These are phyloP conservation scores for Rhagoletis pomonella DNA, from an alignment of 1,140 invertebrate species.

Conservation along the genomic window DNA sequence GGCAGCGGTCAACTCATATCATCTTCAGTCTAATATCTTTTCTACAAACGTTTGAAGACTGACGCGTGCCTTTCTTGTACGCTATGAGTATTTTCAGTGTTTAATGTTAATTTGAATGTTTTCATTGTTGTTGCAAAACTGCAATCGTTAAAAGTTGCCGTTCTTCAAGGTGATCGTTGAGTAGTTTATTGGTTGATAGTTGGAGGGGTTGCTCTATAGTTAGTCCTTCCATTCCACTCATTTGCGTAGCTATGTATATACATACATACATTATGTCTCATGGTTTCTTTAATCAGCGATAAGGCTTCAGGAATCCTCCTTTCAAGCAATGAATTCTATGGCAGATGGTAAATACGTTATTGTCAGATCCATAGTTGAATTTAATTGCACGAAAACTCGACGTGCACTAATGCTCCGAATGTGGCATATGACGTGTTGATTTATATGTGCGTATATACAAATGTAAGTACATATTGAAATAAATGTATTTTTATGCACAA, in stretches of 20 bases:
- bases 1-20: neutral
- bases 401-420: neutral
- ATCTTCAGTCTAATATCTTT: neutral
- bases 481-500: neutral
- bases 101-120: neutral
- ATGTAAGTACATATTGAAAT: no score
- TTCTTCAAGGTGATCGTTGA: neutral
- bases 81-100: neutral
- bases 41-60: neutral
- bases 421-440: conserved; percentile 14
- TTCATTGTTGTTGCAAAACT: neutral
- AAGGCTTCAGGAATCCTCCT: conserved; percentile 33
- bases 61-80: neutral
- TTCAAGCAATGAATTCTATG: neutral
- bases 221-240: neutral
- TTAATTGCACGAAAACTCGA: conserved; percentile 16
- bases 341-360: conserved; percentile 39
- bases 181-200: conserved; percentile 22
- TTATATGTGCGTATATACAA: neutral
- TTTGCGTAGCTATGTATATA: neutral
- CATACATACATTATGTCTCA: neutral
- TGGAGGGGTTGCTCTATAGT: neutral
- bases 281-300: conserved; percentile 47
- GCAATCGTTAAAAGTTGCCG: neutral
- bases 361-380: neutral